Conservation (phyloP, 2,113 vertebrate species). For the Corvus cornix region DNA sequence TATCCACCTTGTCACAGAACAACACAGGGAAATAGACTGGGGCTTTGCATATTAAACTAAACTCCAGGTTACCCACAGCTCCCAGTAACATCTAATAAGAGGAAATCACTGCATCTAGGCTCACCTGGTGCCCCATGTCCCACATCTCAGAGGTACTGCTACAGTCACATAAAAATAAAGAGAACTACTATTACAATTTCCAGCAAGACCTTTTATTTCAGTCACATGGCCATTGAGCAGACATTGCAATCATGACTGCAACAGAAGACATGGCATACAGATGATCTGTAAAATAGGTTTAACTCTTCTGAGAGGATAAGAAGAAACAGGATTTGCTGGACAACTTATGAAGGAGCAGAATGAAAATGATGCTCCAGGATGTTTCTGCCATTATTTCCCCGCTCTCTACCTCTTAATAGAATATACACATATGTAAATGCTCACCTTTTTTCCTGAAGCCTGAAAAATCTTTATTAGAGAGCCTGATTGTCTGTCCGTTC, state of each 20-base stretch:
- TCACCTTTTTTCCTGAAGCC: slow-evolving; percentile 95
- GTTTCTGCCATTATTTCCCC: neutral
- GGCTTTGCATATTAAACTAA: neutral
- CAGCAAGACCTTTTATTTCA: neutral
- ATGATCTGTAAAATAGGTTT: neutral
- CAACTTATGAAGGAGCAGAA: neutral
- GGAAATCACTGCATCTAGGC: neutral
- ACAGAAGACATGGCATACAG: neutral
- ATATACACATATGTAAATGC: neutral
- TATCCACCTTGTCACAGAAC: neutral
- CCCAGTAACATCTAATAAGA: neutral
- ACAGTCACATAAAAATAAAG: neutral
- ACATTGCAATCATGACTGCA: neutral
- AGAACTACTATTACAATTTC: neutral
- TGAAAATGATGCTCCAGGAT: neutral
- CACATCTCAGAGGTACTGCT: neutral
- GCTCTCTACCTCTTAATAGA: neutral
- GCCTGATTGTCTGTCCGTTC: slow-evolving; percentile 82
- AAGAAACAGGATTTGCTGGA: neutral
- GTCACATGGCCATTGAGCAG: neutral
- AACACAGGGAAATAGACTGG: neutral
- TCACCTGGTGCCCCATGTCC: neutral
- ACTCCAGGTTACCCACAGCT: neutral
- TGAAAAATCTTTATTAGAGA: slow-evolving; percentile 92
- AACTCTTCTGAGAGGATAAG: neutral